A percentile compares a stretch with the other conserved stretches of the same genome.
phyloP scores from a whole-genome alignment of 2,113 vertebrate genomes.

The Lonchura striata region DNA sequence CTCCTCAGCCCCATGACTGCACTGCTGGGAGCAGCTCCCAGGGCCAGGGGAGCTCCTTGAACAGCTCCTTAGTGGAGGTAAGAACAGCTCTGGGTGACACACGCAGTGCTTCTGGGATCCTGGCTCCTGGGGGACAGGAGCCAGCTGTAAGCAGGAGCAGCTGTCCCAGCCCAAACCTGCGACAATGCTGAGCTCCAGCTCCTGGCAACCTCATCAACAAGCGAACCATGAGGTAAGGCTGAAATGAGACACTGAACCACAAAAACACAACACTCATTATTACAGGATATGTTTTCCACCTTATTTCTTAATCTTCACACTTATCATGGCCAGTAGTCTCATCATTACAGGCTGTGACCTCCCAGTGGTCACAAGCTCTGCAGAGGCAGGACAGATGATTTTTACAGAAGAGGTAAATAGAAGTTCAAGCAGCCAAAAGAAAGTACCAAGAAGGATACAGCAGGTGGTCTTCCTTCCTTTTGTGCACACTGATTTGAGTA shows the following conservation, averaged over 20 bases:
- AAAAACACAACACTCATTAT: neutral
- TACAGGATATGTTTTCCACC: neutral
- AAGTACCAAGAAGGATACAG: neutral
- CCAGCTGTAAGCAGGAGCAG: neutral
- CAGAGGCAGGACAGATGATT: neutral
- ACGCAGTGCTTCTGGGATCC: neutral
- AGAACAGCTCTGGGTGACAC: neutral
- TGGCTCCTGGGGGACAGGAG: neutral
- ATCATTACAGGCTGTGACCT: neutral
- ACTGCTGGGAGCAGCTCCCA: neutral
- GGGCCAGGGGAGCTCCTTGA: neutral
- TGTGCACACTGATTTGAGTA: neutral
- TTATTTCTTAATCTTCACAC: neutral
- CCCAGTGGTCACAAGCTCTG: neutral
- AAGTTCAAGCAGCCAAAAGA: neutral
- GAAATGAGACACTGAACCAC: neutral
- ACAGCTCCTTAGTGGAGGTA: neutral
- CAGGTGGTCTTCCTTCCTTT: neutral
- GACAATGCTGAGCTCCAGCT: neutral
- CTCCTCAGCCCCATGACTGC: neutral
- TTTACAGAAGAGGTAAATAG: neutral
- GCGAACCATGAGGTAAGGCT: neutral
- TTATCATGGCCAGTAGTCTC: neutral
- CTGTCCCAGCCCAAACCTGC: neutral
- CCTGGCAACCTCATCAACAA: neutral